Base-by-base conservation (phyloP, 2,888 invertebrate species). In the Cryptus armator region DNA sequence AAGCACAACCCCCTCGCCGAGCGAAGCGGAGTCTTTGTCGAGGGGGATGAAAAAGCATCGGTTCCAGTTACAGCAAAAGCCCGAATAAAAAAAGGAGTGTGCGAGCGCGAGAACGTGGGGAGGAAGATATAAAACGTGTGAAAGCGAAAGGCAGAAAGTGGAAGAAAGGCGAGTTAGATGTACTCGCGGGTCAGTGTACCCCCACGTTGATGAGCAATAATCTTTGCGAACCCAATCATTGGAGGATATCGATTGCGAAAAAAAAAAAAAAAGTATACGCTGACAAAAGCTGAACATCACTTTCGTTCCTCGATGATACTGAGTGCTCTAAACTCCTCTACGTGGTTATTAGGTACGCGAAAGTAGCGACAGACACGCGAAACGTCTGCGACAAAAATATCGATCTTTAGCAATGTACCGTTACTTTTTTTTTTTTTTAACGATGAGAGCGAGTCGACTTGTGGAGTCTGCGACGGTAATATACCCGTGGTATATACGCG, bases 31-130 rank as follows among this genome's bases (percentile, higher is more conserved):
- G 66, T n/a, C n/a, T 16, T 74, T 66, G 43, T 3, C 53, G 51
- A 24, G 43, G 43, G 56, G 81, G 85, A 82, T 66, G 67, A 79
- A 82, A 77, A 83, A 72, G 70, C 80, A 77, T 77, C 72, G 81
- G 71, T 85, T 85, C 79, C 48, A 87, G 83, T 86, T 77, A 68
- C 81, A 44, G 43, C 37, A 70, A 70, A 67, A 80, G 64, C n/a
- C 16, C 12, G 53, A 70, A 44, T 19, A 64, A 70, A 37, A 71
- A 64, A 64, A 32, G 75, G 48, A 24, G 10, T 12, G 37, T 9
- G 7, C 43, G 19, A 37, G 66, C 16, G 16, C 16, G 16, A 37
- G n/a, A 43, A 19, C 19, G 43, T 16, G 0, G 29, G 43, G 29
- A 64, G 19, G 12, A 48, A 48, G 62, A 62, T n/a, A 14, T 12